Conservation (phyloP, 2,797 vertebrate genomes). For the Paramormyrops hopkinsi region DNA sequence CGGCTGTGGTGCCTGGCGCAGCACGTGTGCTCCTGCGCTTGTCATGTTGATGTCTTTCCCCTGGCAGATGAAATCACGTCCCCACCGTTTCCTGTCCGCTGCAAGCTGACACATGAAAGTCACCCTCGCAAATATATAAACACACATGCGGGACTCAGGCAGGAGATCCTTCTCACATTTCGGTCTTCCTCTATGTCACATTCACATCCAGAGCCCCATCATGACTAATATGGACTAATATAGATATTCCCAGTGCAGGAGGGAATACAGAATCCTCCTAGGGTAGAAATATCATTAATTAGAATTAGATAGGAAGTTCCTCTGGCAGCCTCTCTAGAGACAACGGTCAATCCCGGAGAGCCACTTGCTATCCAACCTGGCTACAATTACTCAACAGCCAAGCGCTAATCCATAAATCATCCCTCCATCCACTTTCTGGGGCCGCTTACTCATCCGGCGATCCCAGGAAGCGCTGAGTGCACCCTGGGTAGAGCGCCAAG, state of each 20-base stretch:
- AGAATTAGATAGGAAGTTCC: not conserved
- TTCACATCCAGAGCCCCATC: not conserved
- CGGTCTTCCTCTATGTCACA: not conserved
- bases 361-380: not conserved
- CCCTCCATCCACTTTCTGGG: not conserved
- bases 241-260: not conserved
- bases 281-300: not conserved
- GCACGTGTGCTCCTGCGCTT: not conserved
- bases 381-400: not conserved
- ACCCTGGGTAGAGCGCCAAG: not conserved
- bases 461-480: not conserved
- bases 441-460: not conserved
- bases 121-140: not conserved
- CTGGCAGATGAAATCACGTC: not conserved
- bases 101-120: slow-evolving; percentile 10
- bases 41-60: not conserved
- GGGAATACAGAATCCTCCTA: not conserved
- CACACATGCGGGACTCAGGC: not conserved
- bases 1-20: not conserved
- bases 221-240: slow-evolving; percentile 9
- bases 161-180: not conserved
- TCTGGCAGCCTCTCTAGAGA: not conserved
- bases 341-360: not conserved
- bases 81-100: not conserved
- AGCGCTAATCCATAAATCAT: not conserved